Base-by-base conservation (phyloP, 1,140 invertebrate species). In the Choristoneura fumiferana region DNA sequence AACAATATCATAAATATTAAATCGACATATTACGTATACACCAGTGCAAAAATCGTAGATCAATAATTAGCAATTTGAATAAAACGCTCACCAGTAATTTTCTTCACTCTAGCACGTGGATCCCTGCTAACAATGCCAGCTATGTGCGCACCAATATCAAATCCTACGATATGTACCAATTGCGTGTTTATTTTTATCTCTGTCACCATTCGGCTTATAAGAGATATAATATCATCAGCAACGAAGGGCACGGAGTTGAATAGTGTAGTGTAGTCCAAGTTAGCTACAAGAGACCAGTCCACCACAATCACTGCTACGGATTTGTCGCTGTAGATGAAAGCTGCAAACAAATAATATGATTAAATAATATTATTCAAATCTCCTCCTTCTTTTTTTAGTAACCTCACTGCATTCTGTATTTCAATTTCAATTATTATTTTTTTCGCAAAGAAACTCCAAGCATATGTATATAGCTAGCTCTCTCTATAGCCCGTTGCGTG, bases 101-200 rank as follows among this genome's bases (percentile, higher is more conserved):
- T 49, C 18, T 49, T 15, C 12, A 49, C 43, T 29, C 43, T 17
- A 33, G 43, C 17, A n/a, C 43, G 8, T 18, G 43, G 14, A 8
- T 49, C 18, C 8, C 43, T 49, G 18, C 43, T 49, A 1, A 49
- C 43, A 22, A 49, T 3, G 10, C 43, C 43, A 49, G 43, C 43
- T n/a, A 49, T 29, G 18, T 49, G 43, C 8, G 43, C 43, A 12
- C 43, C 43, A 49, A 49, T 12, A 12, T 49, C 43, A 12, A 49
- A 49, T 1, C 43, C 43, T 8, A 49, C 43, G 22, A 49, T 49
- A 22, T 49, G 43, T 9, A 49, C 43, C 4, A 49, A 12, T 15
- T 10, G 18, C 5, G 9, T 22, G 12, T 29, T 12, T 2, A 49
- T 49, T 10, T 49, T 49, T 5, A 8, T 12, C 2, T 3, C 9